Evolutionary conservation across 1,140 invertebrate genomes (phyloP), one percentile per base, ranked within the genome.

Genomic region (Centruroides sculpturatus): DNA sequence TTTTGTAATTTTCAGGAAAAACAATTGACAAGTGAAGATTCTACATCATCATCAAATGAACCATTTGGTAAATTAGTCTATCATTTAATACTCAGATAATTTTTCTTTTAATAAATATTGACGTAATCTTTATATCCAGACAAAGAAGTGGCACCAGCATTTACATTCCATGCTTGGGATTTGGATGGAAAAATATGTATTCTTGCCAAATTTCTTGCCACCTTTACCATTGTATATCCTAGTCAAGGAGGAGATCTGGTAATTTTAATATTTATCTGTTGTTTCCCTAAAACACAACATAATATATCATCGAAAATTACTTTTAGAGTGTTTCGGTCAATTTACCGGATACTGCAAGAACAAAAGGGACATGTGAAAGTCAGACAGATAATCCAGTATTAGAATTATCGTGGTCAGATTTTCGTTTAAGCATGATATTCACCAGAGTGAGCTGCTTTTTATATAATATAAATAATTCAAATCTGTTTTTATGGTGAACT

Each of bases 131-230:
- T 41, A 41, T 41, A 41, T 41, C 5, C 8, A 41, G 8, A 6
- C 41, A 65, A 59, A 60, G 59, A 65, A 7, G 47, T 55, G 8
- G 64, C 64, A 7, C 64, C 64, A 4, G 57, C 56, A 10, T 65
- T 65, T 35, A 59, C 64, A 4, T 61, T 59, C 47, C 62, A 66
- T 47, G 69, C 65, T 34, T 70, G 69, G 69, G 67, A 70, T 57
- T 47, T 59, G 10, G 57, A 64, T 51, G 64, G 66, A 34, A 68
- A 66, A 56, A 64, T 70, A n/a, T 70, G 69, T 55, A 66, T 70
- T 35, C 57, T 70, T 34, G 69, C 67, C 10, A 70, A 68, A 63
- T 66, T 70, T 47, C 54, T 67, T n/a, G 67, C 67, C 35, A 56
- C 61, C 12, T 68, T 70, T 48, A 65, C 65, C 5, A 69, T 70